Percentiles rank a stretch among this genome's conserved stretches.
These are phyloP conservation scores for Blera fallax DNA, from an alignment of 2,888 invertebrate species.

Conservation along the genomic window DNA sequence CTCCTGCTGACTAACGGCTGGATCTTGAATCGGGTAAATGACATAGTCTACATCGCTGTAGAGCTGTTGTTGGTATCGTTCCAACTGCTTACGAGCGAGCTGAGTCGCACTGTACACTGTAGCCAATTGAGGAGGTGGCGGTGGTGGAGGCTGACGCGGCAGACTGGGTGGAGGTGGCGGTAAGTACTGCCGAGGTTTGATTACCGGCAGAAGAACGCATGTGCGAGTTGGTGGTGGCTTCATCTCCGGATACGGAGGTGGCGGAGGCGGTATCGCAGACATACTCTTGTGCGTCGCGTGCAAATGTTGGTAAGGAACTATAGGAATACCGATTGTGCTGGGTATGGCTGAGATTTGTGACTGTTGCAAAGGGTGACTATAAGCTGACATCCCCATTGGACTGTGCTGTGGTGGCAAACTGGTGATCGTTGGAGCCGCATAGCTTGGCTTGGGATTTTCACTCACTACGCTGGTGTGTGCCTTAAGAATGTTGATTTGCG, in stretches of 20 bases:
- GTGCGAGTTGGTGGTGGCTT: constrained; percentile 82
- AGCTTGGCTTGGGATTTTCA: constrained; percentile 85
- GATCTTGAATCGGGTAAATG: constrained; percentile 94
- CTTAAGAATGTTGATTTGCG: constrained; percentile 89
- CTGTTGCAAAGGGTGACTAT: constrained; percentile 77
- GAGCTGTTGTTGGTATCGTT: constrained; percentile 93
- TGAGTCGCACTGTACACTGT: constrained; percentile 89
- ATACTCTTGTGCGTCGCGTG: constrained; percentile 86
- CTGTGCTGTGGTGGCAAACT: constrained; percentile 76
- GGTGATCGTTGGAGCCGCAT: constrained; percentile 82
- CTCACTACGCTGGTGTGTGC: constrained; percentile 89
- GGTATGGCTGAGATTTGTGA: constrained; percentile 74
- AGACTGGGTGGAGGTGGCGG: constrained; percentile 88
- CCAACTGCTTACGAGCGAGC: constrained; percentile 89
- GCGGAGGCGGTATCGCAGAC: constrained; percentile 81
- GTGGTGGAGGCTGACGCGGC: constrained; percentile 85
- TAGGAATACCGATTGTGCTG: constrained; percentile 80
- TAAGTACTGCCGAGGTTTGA: constrained; percentile 84
- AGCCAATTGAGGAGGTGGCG: constrained; percentile 86
- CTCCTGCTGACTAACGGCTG: constrained; percentile 94
- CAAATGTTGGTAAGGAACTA: constrained; percentile 83
- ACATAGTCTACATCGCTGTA: constrained; percentile 96
- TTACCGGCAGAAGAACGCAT: constrained; percentile 84
- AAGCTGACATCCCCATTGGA: constrained; percentile 71
- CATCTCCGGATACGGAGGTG: constrained; percentile 82